Evolutionary conservation across 92 coral and sea anemone species (phyloP).

Genomic region (Siderastrea siderea): DNA sequence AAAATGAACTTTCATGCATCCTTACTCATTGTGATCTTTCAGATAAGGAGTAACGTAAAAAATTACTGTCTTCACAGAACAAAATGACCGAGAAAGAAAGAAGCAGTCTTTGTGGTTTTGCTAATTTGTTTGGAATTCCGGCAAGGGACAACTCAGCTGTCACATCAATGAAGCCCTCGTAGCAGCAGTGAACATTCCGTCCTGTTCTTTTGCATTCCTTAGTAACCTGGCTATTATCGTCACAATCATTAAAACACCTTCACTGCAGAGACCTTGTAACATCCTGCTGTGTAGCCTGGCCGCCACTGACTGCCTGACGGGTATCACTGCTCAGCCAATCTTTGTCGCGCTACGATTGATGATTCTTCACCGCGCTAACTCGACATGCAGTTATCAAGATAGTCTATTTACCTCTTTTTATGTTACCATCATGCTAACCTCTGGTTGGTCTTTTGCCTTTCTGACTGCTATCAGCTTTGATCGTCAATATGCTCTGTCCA

Average conservation of each 20-base stretch:
- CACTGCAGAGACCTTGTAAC: slow-evolving; percentile 14
- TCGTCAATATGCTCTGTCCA: slow-evolving; percentile 22
- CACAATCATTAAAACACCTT: slow-evolving; percentile 8
- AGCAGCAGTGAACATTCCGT: slow-evolving; percentile 2
- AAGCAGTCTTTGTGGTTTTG: background rate
- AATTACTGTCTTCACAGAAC: background rate
- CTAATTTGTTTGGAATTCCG: background rate
- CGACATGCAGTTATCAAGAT: slow-evolving; percentile 42
- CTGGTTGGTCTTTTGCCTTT: slow-evolving; percentile 37
- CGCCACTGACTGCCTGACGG: slow-evolving; percentile 30
- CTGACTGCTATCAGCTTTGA: slow-evolving; percentile 20
- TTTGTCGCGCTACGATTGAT: slow-evolving; percentile 8
- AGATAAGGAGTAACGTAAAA: background rate
- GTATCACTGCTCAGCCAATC: slow-evolving; percentile 14
- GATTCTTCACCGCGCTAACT: background rate
- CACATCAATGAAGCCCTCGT: background rate
- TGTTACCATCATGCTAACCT: slow-evolving; percentile 1
- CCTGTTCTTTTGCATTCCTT: background rate
- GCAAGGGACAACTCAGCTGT: background rate
- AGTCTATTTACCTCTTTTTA: slow-evolving; percentile 20
- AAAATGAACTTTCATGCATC: too few relatives aligned
- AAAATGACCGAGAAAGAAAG: background rate
- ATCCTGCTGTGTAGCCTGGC: slow-evolving; percentile 31
- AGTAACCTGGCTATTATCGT: slow-evolving; percentile 15
- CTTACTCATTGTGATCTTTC: too few relatives aligned